These are phyloP conservation scores for Orchestes rusci DNA, from an alignment of 2,888 invertebrate genomes.

Conservation along the genomic window DNA sequence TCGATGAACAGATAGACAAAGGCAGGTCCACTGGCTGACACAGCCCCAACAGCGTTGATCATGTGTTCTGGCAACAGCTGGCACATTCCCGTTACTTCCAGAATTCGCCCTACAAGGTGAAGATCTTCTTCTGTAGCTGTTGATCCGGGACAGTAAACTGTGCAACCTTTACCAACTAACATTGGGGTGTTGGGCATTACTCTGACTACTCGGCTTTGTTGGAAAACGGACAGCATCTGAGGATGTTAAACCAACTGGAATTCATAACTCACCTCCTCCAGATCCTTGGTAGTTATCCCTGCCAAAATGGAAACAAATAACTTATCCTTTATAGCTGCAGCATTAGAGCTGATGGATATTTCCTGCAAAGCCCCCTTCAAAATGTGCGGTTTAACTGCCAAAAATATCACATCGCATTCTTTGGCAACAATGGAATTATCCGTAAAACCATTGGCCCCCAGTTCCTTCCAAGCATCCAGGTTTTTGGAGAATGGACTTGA, in stretches of 20 bases:
- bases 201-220: constrained; percentile 52
- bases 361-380: constrained; percentile 51
- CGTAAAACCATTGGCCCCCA: constrained; percentile 54
- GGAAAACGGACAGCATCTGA: constrained; percentile 32
- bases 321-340: constrained; percentile 43
- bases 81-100: constrained; percentile 57
- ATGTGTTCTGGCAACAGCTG: constrained; percentile 70
- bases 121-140: constrained; percentile 51
- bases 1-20: constrained; percentile 88
- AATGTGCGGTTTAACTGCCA: constrained; percentile 83
- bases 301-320: constrained; percentile 78
- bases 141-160: constrained; percentile 53
- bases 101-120: constrained; percentile 50
- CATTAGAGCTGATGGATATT: constrained; percentile 34
- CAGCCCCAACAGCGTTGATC: constrained; percentile 69
- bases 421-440: constrained; percentile 60
- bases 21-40: constrained; percentile 87
- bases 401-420: constrained; percentile 65
- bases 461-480: constrained; percentile 56
- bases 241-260: constrained; percentile 6
- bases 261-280: constrained; percentile 51
- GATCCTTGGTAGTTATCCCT: constrained; percentile 57
- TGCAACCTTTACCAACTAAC: constrained; percentile 63
- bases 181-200: constrained; percentile 88
- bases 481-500: constrained; percentile 65